Evolutionary conservation across 2,888 invertebrate species (phyloP), one percentile per base, ranked within the genome.

Genomic region (Julus scandinavius): DNA sequence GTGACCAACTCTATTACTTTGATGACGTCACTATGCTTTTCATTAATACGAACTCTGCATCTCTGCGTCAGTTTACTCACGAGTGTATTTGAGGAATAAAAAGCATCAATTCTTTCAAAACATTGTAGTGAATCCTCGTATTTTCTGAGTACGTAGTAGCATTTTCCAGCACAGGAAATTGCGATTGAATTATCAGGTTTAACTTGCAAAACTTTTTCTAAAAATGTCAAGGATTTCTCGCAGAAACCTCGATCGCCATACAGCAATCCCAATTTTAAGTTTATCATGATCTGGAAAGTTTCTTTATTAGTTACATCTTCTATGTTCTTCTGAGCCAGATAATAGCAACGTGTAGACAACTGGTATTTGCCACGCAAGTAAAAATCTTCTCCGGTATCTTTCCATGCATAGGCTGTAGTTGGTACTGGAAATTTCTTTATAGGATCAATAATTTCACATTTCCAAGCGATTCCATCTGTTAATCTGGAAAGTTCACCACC

Each of bases 181-280:
- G 58, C 87, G 11, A 20, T 2, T 40, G n/a, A 29, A 20, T 49
- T 13, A 7, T 20, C 20, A 9, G 87, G 87, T n/a, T 49, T 15
- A 29, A n/a, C 9, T 87, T 87, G 29, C 40, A 87, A 17, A 58
- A 87, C 58, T 9, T 58, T 54, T 3, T 87, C 50, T 13, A n/a
- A 2, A 13, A 29, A 20, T 7, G 6, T n/a, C 49, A 9, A 49
- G 6, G 87, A 49, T 3, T n/a, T 20, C 20, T 87, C 87, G 58
- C 6, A 54, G 20, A 15, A 50, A 13, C 58, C 58, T 50, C 6
- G 40, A 5, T 54, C 20, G 29, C n/a, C 1, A 29, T n/a, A 54
- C 17, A 29, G 20, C 9, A 38, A n/a, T 20, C 29, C 13, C 15
- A 54, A n/a, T 20, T 87, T 87, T 20, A 83, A 20, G 15, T 83